A percentile compares a stretch with the other conserved stretches of the same genome.
phyloP scores from a whole-genome alignment of 2,113 vertebrate genomes.

The Sclerurus mexicanus region DNA sequence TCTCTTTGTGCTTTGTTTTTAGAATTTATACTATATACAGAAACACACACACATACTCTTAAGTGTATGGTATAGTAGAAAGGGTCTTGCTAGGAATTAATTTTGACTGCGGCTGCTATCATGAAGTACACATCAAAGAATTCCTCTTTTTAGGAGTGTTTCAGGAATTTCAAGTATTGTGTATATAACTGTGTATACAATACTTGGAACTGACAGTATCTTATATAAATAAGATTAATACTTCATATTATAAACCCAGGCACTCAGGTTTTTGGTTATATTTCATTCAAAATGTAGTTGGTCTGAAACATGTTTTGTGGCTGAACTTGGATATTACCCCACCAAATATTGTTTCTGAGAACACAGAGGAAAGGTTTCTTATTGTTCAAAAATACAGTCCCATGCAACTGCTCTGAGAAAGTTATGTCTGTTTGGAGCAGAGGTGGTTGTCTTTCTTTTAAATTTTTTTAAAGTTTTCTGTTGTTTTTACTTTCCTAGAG shows the following conservation, averaged over 20 bases:
- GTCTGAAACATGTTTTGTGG: neutral
- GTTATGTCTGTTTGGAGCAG: neutral
- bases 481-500: neutral
- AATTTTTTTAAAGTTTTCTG: neutral
- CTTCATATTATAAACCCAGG: neutral
- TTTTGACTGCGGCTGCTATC: neutral
- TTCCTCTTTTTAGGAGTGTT: neutral
- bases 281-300: neutral
- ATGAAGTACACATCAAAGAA: neutral
- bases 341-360: neutral
- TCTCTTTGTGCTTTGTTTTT: neutral
- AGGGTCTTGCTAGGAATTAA: neutral
- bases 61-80: neutral
- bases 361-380: neutral
- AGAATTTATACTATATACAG: rapidly evolving
- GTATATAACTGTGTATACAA: neutral
- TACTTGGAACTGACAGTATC: neutral
- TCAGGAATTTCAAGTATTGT: neutral
- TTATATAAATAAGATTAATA: neutral
- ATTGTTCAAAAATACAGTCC: neutral
- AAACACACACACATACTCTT: rapidly evolving
- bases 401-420: neutral
- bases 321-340: neutral
- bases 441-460: neutral
- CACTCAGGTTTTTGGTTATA: neutral